A percentile compares a stretch with the other conserved stretches of the same genome.
phyloP scores from a whole-genome alignment of 2,888 invertebrate genomes.

The Heliconius aoede region DNA sequence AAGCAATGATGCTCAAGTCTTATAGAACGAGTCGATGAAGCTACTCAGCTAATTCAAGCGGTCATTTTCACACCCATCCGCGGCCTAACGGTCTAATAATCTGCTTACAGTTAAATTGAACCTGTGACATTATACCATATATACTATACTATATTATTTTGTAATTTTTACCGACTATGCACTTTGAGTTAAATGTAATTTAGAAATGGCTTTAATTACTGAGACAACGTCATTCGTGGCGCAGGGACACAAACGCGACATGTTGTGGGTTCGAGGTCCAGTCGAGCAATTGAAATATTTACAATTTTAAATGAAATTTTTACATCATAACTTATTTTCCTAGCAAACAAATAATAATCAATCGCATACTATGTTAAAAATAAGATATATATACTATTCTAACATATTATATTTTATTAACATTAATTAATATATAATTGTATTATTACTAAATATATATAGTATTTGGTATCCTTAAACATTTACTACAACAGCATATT shows the following conservation, averaged over 20 bases:
- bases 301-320: too few species aligned
- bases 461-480: background rate
- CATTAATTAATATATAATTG: too few species aligned
- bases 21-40: slow-evolving; percentile 62
- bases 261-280: too few species aligned
- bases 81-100: slow-evolving; percentile 58
- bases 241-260: too few species aligned
- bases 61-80: slow-evolving; percentile 62
- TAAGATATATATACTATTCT: background rate
- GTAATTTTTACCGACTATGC: background rate
- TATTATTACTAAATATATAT: too few species aligned
- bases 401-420: too few species aligned
- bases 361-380: too few species aligned
- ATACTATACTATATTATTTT: background rate
- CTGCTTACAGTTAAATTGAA: slow-evolving; percentile 53
- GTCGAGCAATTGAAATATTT: too few species aligned
- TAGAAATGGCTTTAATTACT: background rate
- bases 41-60: slow-evolving; percentile 66
- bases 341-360: too few species aligned
- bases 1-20: too few species aligned
- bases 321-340: too few species aligned
- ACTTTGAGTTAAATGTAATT: background rate
- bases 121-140: slow-evolving; percentile 43
- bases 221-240: too few species aligned
- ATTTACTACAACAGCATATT: slow-evolving; percentile 6